Base-by-base conservation (phyloP, 2,113 vertebrate genomes). In the Nycticebus coucang region DNA sequence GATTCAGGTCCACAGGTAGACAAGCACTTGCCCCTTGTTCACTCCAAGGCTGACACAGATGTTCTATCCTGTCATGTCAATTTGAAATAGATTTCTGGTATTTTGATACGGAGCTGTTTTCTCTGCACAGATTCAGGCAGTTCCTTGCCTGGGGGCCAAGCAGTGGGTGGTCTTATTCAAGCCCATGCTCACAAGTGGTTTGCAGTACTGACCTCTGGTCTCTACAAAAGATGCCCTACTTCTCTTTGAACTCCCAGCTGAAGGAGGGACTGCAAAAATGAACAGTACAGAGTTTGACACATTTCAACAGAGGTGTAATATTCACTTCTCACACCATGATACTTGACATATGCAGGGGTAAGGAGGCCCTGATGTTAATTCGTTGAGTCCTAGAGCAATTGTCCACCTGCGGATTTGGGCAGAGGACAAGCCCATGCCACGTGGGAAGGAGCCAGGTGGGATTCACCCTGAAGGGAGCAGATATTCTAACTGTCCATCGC, bases 31-130 rank as follows among this genome's bases (percentile, higher is more conserved):
- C 26, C 41, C 15, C 26, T 11, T 21, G 1, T 5, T 17, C 17
- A 12, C 1, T 17, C 41, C n/a, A 15, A 28, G 59, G 7, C 60
- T n/a, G 60, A 9, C 18, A 9, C 0, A 0, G 2, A n/a, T 19
- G 7, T 24, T 57, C 41, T 19, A 1, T 33, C 45, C 10, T 13
- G 26, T 26, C 33, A 22, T 0, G n/a, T 37, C 15, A 4, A 10
- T 18, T 2, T 66, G 69, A 33, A 21, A 18, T 14, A 2, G 15
- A 71, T 41, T 78, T 86, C 10, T 50, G 5, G 2, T 45, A 22
- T 18, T 33, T 30, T 30, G 12, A 13, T 3, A 4, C 1, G 19
- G 33, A 64, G 19, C 35, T 24, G 2, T 81, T 66, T 69, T 57
- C 33, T 92, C 26, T 66, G 50, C 10, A 24, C 22, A n/a, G 45